Evolutionary conservation across 2,113 vertebrate genomes (phyloP), one percentile per base, ranked within the genome.

Genomic region (Serranochromis macrocephalus): DNA sequence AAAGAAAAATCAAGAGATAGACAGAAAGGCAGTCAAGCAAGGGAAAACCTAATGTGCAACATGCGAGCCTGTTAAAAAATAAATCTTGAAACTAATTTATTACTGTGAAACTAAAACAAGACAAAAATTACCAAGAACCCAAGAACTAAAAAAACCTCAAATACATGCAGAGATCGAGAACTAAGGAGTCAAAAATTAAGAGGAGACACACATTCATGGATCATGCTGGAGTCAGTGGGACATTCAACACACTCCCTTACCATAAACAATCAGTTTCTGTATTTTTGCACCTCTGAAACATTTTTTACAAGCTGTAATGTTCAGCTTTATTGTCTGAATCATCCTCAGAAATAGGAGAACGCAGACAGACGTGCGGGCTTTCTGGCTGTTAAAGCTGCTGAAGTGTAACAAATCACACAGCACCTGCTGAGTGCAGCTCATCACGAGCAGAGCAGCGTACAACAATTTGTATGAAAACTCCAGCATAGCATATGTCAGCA

Each of bases 1-100:
- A 71, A 89, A 89, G 90, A 93, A 78, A 78, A 78, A 93, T 45
- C 84, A 90, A 81, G 93, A 94, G 88, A 94, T 92, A 93, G 83
- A 96, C 92, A 94, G 88, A 91, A 85, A 93, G 75, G 89, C 55
- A 38, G 88, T 94, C 93, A 95, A 82, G 83, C 84, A 54, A 90
- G 88, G 86, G 90, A 85, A 88, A 83, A 80, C 54, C 83, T 80
- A 51, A 63, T 31, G 66, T 42, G 17, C 53, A 81, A 31, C 94
- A 92, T 94, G 94, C 94, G 86, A 40, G 6, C 5, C 2, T 83
- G 29, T 14, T 21, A 26, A 29, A 75, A 45, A 45, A 78, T 0
- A 17, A 17, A 58, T 7, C 71, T 19, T 78, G 45, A 5, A 49
- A 49, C 45, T 2, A 75, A 49, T 78, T 49, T n/a, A 45, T 4